Evolutionary conservation across 2,113 vertebrate species (phyloP).

Genomic region (Puntigrus tetrazona): DNA sequence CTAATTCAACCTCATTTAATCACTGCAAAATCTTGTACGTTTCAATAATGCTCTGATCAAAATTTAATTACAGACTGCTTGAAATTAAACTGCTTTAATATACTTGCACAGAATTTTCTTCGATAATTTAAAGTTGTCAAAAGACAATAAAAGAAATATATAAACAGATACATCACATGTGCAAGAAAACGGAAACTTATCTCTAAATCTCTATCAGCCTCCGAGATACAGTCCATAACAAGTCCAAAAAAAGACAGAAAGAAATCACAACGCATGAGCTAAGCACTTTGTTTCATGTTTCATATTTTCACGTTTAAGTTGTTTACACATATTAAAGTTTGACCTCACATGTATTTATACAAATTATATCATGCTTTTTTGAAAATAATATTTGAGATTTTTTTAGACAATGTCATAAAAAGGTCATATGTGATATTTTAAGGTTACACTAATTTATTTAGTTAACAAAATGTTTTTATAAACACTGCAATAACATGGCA

Average conservation of each 20-base stretch:
- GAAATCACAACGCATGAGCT: background rate
- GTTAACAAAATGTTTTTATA: background rate
- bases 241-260: background rate
- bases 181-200: background rate
- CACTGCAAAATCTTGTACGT: conserved; percentile 16
- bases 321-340: background rate
- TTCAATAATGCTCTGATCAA: background rate
- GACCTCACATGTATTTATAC: background rate
- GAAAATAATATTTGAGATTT: background rate
- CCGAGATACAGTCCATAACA: background rate
- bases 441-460: background rate
- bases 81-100: background rate
- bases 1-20: conserved; percentile 10
- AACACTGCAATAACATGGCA: background rate
- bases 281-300: background rate
- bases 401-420: background rate
- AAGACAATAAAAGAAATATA: background rate
- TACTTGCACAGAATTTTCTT: background rate
- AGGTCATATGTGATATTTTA: background rate
- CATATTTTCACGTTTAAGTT: background rate
- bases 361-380: background rate
- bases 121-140: background rate
- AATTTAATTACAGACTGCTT: background rate
- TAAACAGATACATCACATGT: background rate
- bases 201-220: background rate